Conservation (phyloP, 2,888 invertebrate species). For the Eilema sororculum region DNA sequence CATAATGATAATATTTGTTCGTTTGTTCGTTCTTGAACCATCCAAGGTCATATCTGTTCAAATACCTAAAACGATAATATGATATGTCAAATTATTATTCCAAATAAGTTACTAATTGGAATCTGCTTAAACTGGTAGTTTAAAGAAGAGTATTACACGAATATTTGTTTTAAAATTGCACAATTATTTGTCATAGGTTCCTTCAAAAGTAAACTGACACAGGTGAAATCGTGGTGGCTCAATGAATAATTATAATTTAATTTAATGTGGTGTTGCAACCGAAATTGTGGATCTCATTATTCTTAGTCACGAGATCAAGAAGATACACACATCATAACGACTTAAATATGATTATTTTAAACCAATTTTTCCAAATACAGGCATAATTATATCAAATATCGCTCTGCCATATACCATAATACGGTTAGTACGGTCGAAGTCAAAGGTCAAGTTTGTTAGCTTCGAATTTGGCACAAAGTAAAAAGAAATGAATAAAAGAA, state of each 20-base stretch:
- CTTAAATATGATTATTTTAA: conserved; percentile 13
- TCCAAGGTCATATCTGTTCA: no score
- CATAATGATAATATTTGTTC: no score
- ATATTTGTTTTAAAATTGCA: background rate
- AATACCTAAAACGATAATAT: no score
- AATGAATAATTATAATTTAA: conserved; percentile 2
- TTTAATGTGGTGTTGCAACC: background rate
- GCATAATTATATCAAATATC: background rate
- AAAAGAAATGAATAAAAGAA: conserved; percentile 28
- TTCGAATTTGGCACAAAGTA: conserved; percentile 27
- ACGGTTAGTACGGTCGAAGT: conserved; percentile 32
- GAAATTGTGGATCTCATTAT: background rate
- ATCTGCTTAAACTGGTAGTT: background rate
- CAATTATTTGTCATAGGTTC: background rate
- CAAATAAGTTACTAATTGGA: background rate
- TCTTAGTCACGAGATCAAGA: background rate
- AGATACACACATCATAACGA: background rate
- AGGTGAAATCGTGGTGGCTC: background rate
- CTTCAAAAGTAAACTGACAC: background rate
- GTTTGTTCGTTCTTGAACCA: no score
- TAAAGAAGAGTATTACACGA: background rate
- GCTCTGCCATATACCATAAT: conserved; percentile 37
- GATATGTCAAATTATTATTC: background rate
- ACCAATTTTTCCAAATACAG: background rate
- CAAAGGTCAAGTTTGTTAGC: conserved; percentile 43